These are phyloP conservation scores for Parascotia fuliginaria DNA, from an alignment of 2,888 invertebrate genomes.

Conservation along the genomic window DNA sequence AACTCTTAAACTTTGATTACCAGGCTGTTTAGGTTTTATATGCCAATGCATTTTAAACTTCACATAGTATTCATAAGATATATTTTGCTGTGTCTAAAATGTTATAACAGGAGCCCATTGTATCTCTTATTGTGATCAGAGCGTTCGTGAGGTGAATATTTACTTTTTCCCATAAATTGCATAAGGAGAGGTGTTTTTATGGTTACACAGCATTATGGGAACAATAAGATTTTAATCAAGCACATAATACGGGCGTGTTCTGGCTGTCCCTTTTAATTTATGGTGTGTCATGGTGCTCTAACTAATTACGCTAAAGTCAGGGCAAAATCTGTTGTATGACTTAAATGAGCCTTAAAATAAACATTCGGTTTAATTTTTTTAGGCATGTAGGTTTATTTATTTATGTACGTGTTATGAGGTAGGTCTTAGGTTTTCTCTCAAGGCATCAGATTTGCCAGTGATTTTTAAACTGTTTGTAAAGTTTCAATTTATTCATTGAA, in stretches of 20 bases:
- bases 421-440: too few relatives aligned
- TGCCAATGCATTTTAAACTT: conserved; percentile 20
- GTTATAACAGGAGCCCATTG: conserved; percentile 49
- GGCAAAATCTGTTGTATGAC: conserved; percentile 3
- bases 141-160: conserved; percentile 57
- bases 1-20: conserved; percentile 2
- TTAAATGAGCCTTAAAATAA: background rate
- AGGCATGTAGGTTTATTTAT: too few relatives aligned
- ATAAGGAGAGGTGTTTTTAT: conserved; percentile 52
- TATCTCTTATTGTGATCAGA: conserved; percentile 58
- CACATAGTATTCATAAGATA: conserved; percentile 3
- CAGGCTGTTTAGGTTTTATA: conserved; percentile 9
- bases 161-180: conserved; percentile 48
- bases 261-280: conserved; percentile 25
- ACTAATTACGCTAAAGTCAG: conserved; percentile 15
- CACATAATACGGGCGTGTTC: conserved; percentile 32
- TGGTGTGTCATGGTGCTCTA: conserved; percentile 21
- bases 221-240: conserved; percentile 52
- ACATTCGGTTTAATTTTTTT: background rate
- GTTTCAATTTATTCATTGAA: too few relatives aligned
- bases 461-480: too few relatives aligned
- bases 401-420: too few relatives aligned
- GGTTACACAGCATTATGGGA: conserved; percentile 44
- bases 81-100: conserved; percentile 16
- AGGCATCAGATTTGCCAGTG: too few relatives aligned